Evolutionary conservation across 30 jellyfish, hydroid and myxozoan species (phyloP), one percentile per base, ranked within the genome.

Genomic region (Pelagia noctiluca): DNA sequence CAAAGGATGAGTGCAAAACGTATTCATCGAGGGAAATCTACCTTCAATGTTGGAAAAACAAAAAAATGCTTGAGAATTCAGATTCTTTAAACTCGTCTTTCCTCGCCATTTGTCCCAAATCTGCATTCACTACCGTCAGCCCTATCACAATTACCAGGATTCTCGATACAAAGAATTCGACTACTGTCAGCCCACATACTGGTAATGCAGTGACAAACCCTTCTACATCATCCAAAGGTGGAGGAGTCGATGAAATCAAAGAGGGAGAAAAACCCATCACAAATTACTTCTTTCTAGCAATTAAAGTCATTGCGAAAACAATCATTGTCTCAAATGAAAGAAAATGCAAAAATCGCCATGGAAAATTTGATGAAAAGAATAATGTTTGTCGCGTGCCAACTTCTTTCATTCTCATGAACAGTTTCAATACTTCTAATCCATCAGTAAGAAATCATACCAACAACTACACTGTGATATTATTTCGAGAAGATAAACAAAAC

Each of bases 231-330:
- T n/a, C n/a, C n/a, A n/a, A n/a, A n/a, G n/a, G n/a, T n/a, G n/a
- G n/a, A n/a, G n/a, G n/a, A n/a, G n/a, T n/a, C n/a, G n/a, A n/a
- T n/a, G n/a, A n/a, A n/a, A n/a, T n/a, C n/a, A n/a, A n/a, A n/a
- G n/a, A n/a, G n/a, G n/a, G n/a, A 8, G 68, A 30, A 25, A 30
- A 30, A 3, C 16, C 26, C 30, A 5, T 30, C 2, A 3, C 68
- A 5, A 52, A 52, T 3, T 80, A 80, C 23, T 67, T 80, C 48
- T 66, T 80, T 67, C 76, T 69, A 35, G 90, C 90, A 13, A 49
- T 80, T 22, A 46, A 80, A 65, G 67, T 80, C 34, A 60, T 72
- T 4, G 90, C 80, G 4, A 80, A 54, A 35, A 80, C 90, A 23
- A 77, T 72, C 5, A 46, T 49, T 34, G 35, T 53, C 33, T 53